These are phyloP conservation scores for Pachypanchax playfairii DNA, from an alignment of 2,113 vertebrate genomes.

Conservation along the genomic window DNA sequence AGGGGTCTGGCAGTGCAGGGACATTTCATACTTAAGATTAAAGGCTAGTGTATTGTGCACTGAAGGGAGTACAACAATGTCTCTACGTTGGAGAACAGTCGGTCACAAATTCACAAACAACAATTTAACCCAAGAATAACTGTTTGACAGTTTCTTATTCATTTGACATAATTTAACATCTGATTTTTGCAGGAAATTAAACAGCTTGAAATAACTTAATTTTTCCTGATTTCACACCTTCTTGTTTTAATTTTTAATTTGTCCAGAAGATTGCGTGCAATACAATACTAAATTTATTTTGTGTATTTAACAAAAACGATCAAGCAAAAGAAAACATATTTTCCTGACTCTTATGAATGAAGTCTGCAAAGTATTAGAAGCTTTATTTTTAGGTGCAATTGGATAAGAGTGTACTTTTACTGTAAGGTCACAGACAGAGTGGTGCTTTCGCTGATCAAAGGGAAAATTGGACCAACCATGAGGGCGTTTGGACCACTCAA, in stretches of 20 bases:
- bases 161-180: no score
- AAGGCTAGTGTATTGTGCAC: slow-evolving; percentile 25
- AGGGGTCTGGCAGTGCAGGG: slow-evolving; percentile 50
- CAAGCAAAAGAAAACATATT: not conserved
- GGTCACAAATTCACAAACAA: not conserved
- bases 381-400: not conserved
- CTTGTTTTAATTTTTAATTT: no score
- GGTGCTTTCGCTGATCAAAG: slow-evolving; percentile 21
- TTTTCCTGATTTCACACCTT: no score
- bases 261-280: no score
- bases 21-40: slow-evolving; percentile 59
- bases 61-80: slow-evolving; percentile 34
- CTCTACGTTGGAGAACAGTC: slow-evolving; percentile 8
- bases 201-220: no score
- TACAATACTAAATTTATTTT: no score
- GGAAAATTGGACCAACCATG: slow-evolving; percentile 15
- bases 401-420: slow-evolving; percentile 2
- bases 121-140: not conserved
- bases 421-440: slow-evolving; percentile 15
- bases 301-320: not conserved
- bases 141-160: not conserved
- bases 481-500: slow-evolving; percentile 20
- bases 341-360: not conserved
- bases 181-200: no score
- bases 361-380: not conserved